A percentile compares a stretch with the other conserved stretches of the same genome.
phyloP scores from a whole-genome alignment of 2,888 invertebrate species.

The Muschampia plurimacula region DNA sequence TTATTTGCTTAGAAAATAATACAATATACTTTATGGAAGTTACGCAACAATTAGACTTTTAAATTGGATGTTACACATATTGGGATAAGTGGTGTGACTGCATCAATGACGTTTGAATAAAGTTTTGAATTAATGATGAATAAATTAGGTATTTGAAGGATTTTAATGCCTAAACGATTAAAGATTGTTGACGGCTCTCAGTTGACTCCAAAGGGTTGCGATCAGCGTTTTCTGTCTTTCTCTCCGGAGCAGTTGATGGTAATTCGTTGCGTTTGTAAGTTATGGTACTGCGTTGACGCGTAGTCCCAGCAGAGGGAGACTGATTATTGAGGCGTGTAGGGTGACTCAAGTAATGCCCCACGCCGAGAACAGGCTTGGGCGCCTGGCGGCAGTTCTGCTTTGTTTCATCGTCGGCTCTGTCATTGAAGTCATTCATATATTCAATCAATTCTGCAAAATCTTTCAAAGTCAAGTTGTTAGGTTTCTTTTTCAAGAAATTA shows the following conservation, averaged over 20 bases:
- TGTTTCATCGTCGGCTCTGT: not conserved
- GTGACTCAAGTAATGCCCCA: conserved; percentile 15
- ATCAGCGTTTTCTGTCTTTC: conserved; percentile 1
- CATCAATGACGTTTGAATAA: not conserved
- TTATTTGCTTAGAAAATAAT: too few relatives aligned
- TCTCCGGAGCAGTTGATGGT: not conserved
- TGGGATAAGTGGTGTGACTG: not conserved
- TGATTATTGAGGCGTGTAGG: conserved; percentile 12
- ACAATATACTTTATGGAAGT: too few relatives aligned
- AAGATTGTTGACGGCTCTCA: not conserved
- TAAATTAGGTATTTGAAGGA: not conserved
- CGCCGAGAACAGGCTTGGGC: conserved; percentile 14
- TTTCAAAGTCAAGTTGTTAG: conserved; percentile 28
- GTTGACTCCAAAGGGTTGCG: conserved; percentile 19
- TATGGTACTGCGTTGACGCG: not conserved
- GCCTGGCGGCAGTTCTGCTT: conserved; percentile 5
- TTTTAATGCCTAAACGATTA: not conserved
- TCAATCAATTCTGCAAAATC: conserved; percentile 33
- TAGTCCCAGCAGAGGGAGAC: not conserved
- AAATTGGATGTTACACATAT: too few relatives aligned
- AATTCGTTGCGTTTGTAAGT: conserved; percentile 14
- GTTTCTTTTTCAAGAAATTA: conserved; percentile 28
- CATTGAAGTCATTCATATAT: conserved; percentile 25
- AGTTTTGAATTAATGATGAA: not conserved
- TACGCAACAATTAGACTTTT: too few relatives aligned